phyloP scores from a whole-genome alignment of 2,888 invertebrate genomes.

The Heliothis peltigera region DNA sequence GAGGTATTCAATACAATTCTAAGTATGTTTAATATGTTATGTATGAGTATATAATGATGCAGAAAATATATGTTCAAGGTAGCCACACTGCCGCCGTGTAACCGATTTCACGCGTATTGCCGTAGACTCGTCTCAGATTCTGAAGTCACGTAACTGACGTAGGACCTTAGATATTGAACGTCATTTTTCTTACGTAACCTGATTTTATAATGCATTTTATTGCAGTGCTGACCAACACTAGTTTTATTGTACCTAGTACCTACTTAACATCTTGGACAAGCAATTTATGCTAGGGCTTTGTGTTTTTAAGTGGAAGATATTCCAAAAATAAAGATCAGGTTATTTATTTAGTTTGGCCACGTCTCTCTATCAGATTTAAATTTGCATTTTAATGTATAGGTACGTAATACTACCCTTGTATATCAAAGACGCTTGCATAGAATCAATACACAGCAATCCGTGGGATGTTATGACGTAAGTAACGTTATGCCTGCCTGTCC shows the following conservation, averaged over 20 bases:
- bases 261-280: too few relatives aligned
- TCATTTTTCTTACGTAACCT: slow-evolving; percentile 5
- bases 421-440: too few relatives aligned
- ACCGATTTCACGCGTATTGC: slow-evolving; percentile 39
- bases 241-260: too few relatives aligned
- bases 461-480: too few relatives aligned
- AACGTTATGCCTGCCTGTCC: not conserved
- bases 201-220: not conserved
- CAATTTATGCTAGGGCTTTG: too few relatives aligned
- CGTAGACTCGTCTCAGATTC: slow-evolving; percentile 3
- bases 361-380: not conserved
- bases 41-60: slow-evolving; percentile 6
- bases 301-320: too few relatives aligned
- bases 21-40: too few relatives aligned
- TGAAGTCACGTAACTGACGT: slow-evolving; percentile 36
- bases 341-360: too few relatives aligned
- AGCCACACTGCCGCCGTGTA: slow-evolving; percentile 27
- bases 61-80: slow-evolving; percentile 38
- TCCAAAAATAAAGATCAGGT: too few relatives aligned
- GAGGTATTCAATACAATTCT: too few relatives aligned
- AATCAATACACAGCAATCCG: too few relatives aligned
- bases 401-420: too few relatives aligned
- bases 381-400: not conserved
- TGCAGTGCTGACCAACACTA: not conserved
- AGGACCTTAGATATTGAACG: slow-evolving; percentile 12